phyloP scores from a whole-genome alignment of 1,140 invertebrate species.

The Drusus annulatus region DNA sequence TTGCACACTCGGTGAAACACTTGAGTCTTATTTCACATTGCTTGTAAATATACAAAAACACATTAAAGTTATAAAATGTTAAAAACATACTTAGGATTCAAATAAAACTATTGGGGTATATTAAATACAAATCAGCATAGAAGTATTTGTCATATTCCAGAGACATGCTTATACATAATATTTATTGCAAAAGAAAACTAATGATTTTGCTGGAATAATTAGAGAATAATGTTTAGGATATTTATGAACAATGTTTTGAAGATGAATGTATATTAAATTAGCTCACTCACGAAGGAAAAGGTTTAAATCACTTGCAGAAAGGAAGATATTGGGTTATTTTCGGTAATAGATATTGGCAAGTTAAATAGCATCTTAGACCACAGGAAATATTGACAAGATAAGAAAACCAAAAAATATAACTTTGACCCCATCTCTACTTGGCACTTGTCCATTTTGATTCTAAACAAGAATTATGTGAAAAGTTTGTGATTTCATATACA shows the following conservation, averaged over 20 bases:
- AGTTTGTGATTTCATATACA: too few species aligned
- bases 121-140: background rate
- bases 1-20: conserved; percentile 48
- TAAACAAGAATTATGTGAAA: too few species aligned
- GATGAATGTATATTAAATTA: background rate
- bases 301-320: background rate
- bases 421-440: conserved; percentile 2
- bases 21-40: conserved; percentile 31
- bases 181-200: background rate
- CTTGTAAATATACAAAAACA: conserved; percentile 34
- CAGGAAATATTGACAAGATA: background rate
- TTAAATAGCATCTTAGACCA: background rate
- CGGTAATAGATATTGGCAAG: background rate
- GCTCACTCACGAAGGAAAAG: background rate
- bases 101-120: conserved; percentile 9
- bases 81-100: background rate
- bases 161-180: conserved; percentile 3
- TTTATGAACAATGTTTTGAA: conserved; percentile 31
- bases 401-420: background rate
- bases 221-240: background rate
- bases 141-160: conserved; percentile 32
- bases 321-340: conserved; percentile 2
- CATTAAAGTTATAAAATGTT: conserved; percentile 10
- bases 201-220: conserved; percentile 8
- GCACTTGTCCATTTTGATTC: too few species aligned